These are phyloP conservation scores for Leucoraja erinaceus DNA, from an alignment of 2,113 vertebrate genomes.

Conservation along the genomic window DNA sequence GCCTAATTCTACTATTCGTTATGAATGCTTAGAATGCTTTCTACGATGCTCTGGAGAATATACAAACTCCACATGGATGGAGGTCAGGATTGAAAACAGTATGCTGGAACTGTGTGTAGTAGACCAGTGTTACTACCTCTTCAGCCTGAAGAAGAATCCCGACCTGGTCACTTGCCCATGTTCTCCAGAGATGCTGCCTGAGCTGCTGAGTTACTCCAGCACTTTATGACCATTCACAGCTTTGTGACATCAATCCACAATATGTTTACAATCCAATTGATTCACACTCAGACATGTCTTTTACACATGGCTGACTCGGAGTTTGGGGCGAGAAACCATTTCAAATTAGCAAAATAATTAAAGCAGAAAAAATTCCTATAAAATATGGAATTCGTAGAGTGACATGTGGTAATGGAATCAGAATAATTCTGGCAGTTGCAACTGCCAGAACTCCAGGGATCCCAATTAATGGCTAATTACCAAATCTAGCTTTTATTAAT, in stretches of 20 bases:
- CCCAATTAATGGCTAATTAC: neutral
- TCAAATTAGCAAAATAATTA: neutral
- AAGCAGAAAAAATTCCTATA: neutral
- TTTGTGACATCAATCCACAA: neutral
- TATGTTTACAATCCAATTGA: conserved; percentile 22
- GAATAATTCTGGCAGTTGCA: neutral
- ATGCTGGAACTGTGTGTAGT: too few species aligned
- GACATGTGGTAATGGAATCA: neutral
- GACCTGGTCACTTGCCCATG: too few species aligned
- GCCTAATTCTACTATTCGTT: too few species aligned
- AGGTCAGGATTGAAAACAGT: too few species aligned
- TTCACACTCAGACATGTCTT: neutral
- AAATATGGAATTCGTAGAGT: neutral
- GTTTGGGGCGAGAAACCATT: neutral
- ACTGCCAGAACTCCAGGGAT: neutral
- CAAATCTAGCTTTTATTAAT: neutral
- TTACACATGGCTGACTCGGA: neutral
- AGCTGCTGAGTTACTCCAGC: too few species aligned
- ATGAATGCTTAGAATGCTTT: too few species aligned
- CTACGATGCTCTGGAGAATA: too few species aligned
- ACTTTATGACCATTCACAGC: neutral
- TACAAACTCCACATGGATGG: too few species aligned
- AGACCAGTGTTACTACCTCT: too few species aligned
- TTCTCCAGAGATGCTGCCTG: too few species aligned
- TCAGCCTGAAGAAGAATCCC: too few species aligned